Percentiles rank a stretch among this genome's conserved stretches.
Conservation (phyloP, 2,113 vertebrate species). For the Sinocyclocheilus maitianheensis region DNA sequence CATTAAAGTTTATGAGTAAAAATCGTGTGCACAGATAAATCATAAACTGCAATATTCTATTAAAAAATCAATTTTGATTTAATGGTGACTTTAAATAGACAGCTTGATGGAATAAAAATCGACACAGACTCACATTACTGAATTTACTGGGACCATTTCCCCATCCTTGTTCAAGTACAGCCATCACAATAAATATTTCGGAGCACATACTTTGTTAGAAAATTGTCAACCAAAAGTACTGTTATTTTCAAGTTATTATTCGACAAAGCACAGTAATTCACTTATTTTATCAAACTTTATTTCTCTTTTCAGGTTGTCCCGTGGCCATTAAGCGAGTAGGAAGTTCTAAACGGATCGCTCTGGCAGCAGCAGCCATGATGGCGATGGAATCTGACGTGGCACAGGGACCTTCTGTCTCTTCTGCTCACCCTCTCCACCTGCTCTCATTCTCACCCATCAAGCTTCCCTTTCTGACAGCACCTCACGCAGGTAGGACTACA, state of each 20-base stretch:
- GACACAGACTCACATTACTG: background rate
- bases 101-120: background rate
- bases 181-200: background rate
- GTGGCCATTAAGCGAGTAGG: conserved; percentile 69
- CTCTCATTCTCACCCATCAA: conserved; percentile 77
- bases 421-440: conserved; percentile 75
- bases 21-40: background rate
- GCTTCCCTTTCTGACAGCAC: conserved; percentile 71
- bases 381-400: conserved; percentile 71
- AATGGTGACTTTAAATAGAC: background rate
- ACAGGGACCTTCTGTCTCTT: conserved; percentile 55
- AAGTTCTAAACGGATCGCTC: conserved; percentile 67
- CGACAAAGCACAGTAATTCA: background rate
- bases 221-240: background rate
- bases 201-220: background rate
- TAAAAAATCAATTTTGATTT: no score
- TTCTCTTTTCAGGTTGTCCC: conserved; percentile 64
- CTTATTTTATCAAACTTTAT: background rate
- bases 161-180: background rate
- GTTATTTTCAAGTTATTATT: background rate
- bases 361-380: conserved; percentile 73
- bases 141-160: background rate
- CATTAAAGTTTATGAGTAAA: background rate
- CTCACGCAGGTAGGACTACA: conserved; percentile 73
- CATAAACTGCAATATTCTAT: no score